Evolutionary conservation across 2,888 invertebrate species (phyloP).

Genomic region (Diaprepes abbreviatus): DNA sequence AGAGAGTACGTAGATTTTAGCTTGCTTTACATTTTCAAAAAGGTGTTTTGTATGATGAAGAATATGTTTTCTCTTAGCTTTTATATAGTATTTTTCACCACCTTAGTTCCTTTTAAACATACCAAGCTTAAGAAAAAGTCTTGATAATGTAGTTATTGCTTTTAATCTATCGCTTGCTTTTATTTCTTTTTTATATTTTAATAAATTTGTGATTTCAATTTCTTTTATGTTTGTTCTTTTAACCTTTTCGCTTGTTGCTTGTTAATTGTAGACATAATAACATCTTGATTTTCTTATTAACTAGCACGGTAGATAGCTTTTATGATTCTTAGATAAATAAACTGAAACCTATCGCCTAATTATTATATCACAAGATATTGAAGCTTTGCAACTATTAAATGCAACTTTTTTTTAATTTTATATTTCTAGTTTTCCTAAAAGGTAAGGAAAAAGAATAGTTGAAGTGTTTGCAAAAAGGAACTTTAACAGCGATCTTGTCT

Average conservation of each 20-base stretch:
- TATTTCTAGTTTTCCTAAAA: no score
- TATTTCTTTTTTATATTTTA: conserved; percentile 10
- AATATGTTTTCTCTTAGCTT: conserved; percentile 64
- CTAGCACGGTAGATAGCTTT: no score
- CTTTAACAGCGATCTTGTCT: no score
- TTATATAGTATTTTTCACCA: conserved; percentile 61
- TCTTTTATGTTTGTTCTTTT: background rate
- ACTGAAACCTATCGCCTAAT: no score
- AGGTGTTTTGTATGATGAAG: conserved; percentile 56
- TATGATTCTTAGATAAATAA: no score
- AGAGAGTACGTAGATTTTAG: conserved; percentile 75
- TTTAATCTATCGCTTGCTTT: conserved; percentile 16
- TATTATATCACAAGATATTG: no score
- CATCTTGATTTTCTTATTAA: background rate
- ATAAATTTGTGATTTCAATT: conserved; percentile 6
- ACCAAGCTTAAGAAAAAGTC: conserved; percentile 29
- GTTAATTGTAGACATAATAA: background rate
- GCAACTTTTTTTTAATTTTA: no score
- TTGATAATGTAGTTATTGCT: conserved; percentile 25
- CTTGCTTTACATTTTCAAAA: conserved; percentile 52
- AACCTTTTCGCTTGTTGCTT: conserved; percentile 7
- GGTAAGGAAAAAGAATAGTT: no score
- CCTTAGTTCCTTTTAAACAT: conserved; percentile 47
- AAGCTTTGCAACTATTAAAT: no score
- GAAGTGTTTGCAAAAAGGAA: no score